A percentile compares a stretch with the other conserved stretches of the same genome.
These are phyloP conservation scores for Drosophila sp. DNA, from an alignment of 1,140 invertebrate genomes.

Conservation along the genomic window DNA sequence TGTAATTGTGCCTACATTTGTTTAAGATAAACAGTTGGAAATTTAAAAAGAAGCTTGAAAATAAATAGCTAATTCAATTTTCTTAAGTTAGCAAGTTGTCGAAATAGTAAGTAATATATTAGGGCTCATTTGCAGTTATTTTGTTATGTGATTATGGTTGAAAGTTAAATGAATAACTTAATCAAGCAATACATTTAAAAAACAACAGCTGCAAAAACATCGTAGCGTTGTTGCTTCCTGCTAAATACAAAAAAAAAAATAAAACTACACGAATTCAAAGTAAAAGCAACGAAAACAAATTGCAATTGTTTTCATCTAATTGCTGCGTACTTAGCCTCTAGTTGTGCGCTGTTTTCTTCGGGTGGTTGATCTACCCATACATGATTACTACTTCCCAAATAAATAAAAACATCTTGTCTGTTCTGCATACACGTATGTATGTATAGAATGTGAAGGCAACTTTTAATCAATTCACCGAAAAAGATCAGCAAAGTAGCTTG, in stretches of 20 bases:
- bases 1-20: constrained; percentile 67
- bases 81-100: constrained; percentile 28
- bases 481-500: constrained; percentile 57
- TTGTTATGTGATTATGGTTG: constrained; percentile 4
- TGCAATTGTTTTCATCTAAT: constrained; percentile 70
- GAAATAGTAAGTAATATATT: constrained; percentile 28
- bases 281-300: constrained; percentile 25
- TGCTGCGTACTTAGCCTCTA: constrained; percentile 60
- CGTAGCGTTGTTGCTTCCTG: constrained; percentile 42
- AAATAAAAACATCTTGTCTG: constrained; percentile 27
- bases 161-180: constrained; percentile 25
- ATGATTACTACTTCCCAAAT: constrained; percentile 52
- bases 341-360: constrained; percentile 53
- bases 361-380: constrained; percentile 28
- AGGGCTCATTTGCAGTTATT: constrained; percentile 18
- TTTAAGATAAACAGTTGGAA: constrained; percentile 59
- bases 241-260: constrained; percentile 28
- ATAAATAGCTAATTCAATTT: constrained; percentile 52
- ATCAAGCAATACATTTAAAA: constrained; percentile 27
- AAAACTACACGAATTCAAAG: constrained; percentile 17
- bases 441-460: constrained; percentile 68
- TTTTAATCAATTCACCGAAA: constrained; percentile 71
- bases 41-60: constrained; percentile 33
- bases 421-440: constrained; percentile 12
- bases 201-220: constrained; percentile 51